A percentile compares a stretch with the other conserved stretches of the same genome.
Evolutionary conservation across 2,888 invertebrate species (phyloP).

Genomic region (Perizoma flavofasciatum): DNA sequence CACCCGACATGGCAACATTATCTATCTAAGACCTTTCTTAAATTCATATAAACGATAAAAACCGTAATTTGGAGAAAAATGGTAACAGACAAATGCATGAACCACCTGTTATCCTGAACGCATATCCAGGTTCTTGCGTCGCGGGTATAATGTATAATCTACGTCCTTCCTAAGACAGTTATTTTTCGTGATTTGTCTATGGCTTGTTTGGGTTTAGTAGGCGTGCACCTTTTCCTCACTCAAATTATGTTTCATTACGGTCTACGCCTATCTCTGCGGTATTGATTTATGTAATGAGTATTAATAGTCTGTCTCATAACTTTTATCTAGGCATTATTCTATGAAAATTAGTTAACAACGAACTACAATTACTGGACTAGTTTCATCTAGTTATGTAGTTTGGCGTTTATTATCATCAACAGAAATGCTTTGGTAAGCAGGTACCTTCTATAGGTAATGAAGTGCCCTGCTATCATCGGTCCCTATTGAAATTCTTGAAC

Average conservation of each 20-base stretch:
- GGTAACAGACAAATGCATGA: too few relatives aligned
- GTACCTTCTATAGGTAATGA: too few relatives aligned
- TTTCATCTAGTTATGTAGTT: neutral
- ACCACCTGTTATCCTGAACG: too few relatives aligned
- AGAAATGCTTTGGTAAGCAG: too few relatives aligned
- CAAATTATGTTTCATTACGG: conserved; percentile 4
- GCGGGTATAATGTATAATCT: neutral
- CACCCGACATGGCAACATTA: too few relatives aligned
- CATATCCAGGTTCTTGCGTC: too few relatives aligned
- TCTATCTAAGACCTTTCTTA: too few relatives aligned
- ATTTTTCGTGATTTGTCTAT: neutral
- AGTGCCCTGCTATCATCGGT: neutral
- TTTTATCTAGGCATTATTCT: conserved; percentile 3
- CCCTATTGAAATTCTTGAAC: conserved; percentile 22
- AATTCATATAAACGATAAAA: too few relatives aligned
- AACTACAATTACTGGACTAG: neutral
- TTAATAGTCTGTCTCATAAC: conserved; percentile 16
- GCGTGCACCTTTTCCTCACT: neutral
- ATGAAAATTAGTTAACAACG: conserved; percentile 6
- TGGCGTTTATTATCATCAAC: too few relatives aligned
- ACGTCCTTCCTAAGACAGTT: neutral
- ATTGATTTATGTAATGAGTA: conserved; percentile 16
- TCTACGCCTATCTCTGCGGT: conserved; percentile 11
- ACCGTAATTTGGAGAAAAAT: too few relatives aligned
- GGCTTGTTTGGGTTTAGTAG: neutral